Evolutionary conservation across 1,140 invertebrate species (phyloP).

Genomic region (Campodea augens): DNA sequence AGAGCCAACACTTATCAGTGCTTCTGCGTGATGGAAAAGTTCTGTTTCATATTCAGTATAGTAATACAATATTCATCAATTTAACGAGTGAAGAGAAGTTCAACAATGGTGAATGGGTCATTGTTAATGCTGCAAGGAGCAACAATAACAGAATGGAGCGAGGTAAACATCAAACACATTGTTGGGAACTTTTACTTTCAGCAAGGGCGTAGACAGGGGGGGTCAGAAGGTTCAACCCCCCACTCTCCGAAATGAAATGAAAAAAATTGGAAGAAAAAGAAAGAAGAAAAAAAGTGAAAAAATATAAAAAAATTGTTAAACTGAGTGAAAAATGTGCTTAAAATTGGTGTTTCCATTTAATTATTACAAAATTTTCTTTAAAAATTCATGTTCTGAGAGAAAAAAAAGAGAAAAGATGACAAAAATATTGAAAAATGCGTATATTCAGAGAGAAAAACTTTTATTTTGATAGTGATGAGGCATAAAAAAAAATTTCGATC

Average conservation of each 20-base stretch:
- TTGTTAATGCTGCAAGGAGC: constrained; percentile 44
- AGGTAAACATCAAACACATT: too few relatives aligned
- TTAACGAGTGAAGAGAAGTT: constrained; percentile 49
- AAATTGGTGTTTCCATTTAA: too few relatives aligned
- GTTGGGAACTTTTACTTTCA: too few relatives aligned
- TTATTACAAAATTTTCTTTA: too few relatives aligned
- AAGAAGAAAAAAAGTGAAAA: constrained; percentile 10
- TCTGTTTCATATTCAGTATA: constrained; percentile 51
- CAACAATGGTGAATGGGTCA: constrained; percentile 62
- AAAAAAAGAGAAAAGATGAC: too few relatives aligned
- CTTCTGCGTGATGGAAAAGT: constrained; percentile 52
- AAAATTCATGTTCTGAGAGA: too few relatives aligned
- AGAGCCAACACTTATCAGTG: constrained; percentile 61
- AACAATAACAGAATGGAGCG: too few relatives aligned
- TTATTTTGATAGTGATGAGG: too few relatives aligned
- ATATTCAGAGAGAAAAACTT: too few relatives aligned
- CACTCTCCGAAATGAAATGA: constrained; percentile 8
- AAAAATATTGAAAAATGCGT: too few relatives aligned
- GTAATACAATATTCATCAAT: constrained; percentile 35
- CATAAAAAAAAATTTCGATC: too few relatives aligned
- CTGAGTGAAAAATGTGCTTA: too few relatives aligned
- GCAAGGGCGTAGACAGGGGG: constrained; percentile 14
- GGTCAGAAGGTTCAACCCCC: constrained; percentile 17
- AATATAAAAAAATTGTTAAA: not conserved
- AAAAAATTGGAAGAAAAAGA: constrained; percentile 12